Evolutionary conservation across 2,113 vertebrate species (phyloP), one percentile per base, ranked within the genome.

Genomic region (Plestiodon gilberti): DNA sequence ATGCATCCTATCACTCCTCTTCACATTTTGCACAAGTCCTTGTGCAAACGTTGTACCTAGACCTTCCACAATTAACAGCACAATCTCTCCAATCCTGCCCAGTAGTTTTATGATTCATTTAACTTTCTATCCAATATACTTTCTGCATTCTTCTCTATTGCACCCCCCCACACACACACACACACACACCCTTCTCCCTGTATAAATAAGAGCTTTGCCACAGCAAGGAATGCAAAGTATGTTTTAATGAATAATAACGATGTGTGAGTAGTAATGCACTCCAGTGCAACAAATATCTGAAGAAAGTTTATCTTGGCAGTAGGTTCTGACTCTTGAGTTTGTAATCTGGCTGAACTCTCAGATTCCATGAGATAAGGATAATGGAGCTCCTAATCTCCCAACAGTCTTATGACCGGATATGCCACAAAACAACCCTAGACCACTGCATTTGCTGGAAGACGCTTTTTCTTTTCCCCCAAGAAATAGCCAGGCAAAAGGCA

Each of bases 321-420:
- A 18, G 83, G 28, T 35, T 88, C 33, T 82, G 81, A 35, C 59
- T 71, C 43, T 0, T n/a, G 57, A 83, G 73, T 28, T 40, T 77
- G 22, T 55, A 67, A 77, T 84, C 73, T 65, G 43, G 59, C 35
- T 84, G 61, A 40, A 73, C 90, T 23, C 78, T 89, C 40, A 78
- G 52, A 48, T 83, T 89, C 57, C 22, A n/a, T 86, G 74, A 22
- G 65, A 85, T 69, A 52, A 90, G 85, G 88, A 84, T 78, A 90
- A 87, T 69, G 23, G 77, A 86, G 62, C 64, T 90, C 85, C 52
- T 87, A 81, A 88, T 73, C 11, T 28, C 25, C 84, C 90, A 69
- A 86, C 0, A 88, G 85, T 90, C 28, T 62, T 7, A 64, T 87
- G 80, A 81, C 91, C 81, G 23, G 43, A 65, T 88, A 75, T 69